phyloP scores from a whole-genome alignment of 2,888 invertebrate species.

The Eristalis tenax region DNA sequence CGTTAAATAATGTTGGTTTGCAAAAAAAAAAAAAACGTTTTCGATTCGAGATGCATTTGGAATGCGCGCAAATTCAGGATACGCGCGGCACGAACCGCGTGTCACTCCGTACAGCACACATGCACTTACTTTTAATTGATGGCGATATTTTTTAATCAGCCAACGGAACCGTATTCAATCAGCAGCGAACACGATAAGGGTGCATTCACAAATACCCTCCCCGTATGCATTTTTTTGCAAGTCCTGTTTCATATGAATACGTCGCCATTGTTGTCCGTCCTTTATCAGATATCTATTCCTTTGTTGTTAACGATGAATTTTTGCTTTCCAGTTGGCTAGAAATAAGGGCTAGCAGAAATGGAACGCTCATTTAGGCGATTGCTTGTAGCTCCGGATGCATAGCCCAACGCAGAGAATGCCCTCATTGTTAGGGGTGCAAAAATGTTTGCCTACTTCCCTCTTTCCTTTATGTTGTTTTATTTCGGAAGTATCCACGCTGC shows the following conservation, averaged over 20 bases:
- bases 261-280: conserved; percentile 68
- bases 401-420: conserved; percentile 35
- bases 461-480: conserved; percentile 18
- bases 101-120: conserved; percentile 52
- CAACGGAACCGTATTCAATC: conserved; percentile 71
- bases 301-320: conserved; percentile 60
- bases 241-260: conserved; percentile 27
- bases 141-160: conserved; percentile 70
- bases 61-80: conserved; percentile 61
- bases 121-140: conserved; percentile 70
- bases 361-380: conserved; percentile 62
- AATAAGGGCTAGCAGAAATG: conserved; percentile 36
- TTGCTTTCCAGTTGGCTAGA: conserved; percentile 34
- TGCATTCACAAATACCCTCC: conserved; percentile 56
- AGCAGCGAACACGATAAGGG: conserved; percentile 67
- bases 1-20: conserved; percentile 62
- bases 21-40: conserved; percentile 35
- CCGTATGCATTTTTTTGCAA: conserved; percentile 28
- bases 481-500: conserved; percentile 44
- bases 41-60: conserved; percentile 65
- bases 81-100: conserved; percentile 55
- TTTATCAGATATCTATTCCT: conserved; percentile 65
- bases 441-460: conserved; percentile 38
- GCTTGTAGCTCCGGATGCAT: conserved; percentile 41
- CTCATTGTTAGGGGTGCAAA: conserved; percentile 65